Conservation (phyloP, 2,797 vertebrate genomes). For the Megalops cyprinoides region DNA sequence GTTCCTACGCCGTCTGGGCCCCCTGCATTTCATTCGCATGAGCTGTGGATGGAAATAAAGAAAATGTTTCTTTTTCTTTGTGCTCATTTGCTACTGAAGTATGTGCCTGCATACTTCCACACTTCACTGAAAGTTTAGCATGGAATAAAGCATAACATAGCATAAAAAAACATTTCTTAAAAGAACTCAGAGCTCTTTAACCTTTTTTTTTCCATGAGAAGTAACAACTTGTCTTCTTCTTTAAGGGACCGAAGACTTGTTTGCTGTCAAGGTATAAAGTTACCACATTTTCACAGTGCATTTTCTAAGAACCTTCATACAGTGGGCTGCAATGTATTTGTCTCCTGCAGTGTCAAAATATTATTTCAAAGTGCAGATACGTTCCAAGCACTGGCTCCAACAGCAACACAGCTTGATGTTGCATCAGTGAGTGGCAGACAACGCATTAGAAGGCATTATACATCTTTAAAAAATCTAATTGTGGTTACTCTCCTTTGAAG, state of each 20-base stretch:
- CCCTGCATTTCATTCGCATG: constrained; percentile 59
- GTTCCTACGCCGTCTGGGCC: constrained; percentile 60
- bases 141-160: neutral
- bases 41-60: constrained; percentile 50
- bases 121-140: neutral
- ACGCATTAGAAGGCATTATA: constrained; percentile 19
- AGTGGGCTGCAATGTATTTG: neutral
- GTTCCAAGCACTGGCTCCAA: constrained; percentile 31
- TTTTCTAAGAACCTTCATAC: neutral
- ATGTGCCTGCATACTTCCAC: neutral
- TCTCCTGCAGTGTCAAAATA: constrained; percentile 21
- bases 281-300: neutral
- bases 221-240: neutral
- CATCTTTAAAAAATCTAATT: neutral
- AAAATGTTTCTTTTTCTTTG: constrained; percentile 31
- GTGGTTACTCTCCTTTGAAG: neutral
- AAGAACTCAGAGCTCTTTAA: neutral
- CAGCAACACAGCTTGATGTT: constrained; percentile 30
- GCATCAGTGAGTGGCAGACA: neutral
- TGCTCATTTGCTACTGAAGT: constrained; percentile 51
- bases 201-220: neutral
- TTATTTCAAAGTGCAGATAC: constrained; percentile 29
- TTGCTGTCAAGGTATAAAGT: neutral
- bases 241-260: neutral
- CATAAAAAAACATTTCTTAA: neutral